A percentile compares a stretch with the other conserved stretches of the same genome.
phyloP scores from a whole-genome alignment of 1,140 invertebrate genomes.

The Drosophila oshimai region DNA sequence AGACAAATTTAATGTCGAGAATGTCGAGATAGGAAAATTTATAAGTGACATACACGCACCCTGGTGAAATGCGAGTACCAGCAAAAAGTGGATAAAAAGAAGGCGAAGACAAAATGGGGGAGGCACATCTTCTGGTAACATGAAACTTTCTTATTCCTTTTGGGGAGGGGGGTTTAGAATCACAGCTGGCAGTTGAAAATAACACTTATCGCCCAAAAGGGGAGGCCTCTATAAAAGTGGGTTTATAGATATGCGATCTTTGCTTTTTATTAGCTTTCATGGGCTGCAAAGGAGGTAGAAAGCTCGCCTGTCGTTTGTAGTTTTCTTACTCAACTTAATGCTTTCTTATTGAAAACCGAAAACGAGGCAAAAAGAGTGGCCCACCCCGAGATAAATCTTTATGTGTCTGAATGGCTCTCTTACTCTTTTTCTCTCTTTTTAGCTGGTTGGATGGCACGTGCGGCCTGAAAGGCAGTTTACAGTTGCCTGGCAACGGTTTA shows the following conservation, averaged over 20 bases:
- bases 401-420: slow-evolving; percentile 14
- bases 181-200: slow-evolving; percentile 75
- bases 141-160: slow-evolving; percentile 55
- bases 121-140: slow-evolving; percentile 49
- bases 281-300: slow-evolving; percentile 9
- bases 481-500: slow-evolving; percentile 54
- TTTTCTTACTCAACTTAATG: slow-evolving; percentile 71
- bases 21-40: slow-evolving; percentile 63
- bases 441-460: slow-evolving; percentile 42
- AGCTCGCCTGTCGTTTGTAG: slow-evolving; percentile 55
- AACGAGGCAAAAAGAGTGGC: slow-evolving; percentile 47
- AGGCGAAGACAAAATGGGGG: background rate
- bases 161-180: slow-evolving; percentile 36
- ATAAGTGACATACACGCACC: slow-evolving; percentile 35
- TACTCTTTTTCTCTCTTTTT: too few relatives aligned
- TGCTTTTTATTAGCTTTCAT: slow-evolving; percentile 69
- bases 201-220: slow-evolving; percentile 65
- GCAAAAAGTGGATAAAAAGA: slow-evolving; percentile 23
- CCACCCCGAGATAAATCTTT: slow-evolving; percentile 53
- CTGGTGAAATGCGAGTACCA: background rate
- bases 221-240: slow-evolving; percentile 26
- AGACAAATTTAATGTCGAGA: slow-evolving; percentile 57
- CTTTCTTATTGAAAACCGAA: slow-evolving; percentile 71
- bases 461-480: slow-evolving; percentile 44
- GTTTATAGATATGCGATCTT: slow-evolving; percentile 65